Base-by-base conservation (phyloP, 2,888 invertebrate species). In the Sinohyriopsis cumingii region DNA sequence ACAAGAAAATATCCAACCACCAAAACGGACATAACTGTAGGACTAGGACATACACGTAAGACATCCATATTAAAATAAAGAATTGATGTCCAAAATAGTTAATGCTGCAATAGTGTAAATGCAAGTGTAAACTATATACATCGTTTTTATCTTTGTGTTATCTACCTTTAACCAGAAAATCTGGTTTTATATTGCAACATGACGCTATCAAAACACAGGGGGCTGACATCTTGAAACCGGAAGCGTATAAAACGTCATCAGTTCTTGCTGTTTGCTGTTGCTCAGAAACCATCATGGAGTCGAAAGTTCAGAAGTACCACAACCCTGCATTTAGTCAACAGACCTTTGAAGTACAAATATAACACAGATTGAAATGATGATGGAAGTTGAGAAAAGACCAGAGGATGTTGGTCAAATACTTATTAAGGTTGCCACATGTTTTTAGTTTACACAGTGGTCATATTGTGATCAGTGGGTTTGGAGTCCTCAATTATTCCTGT, bases 381-480 rank as follows among this genome's bases (percentile, higher is more conserved):
- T 83, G 54, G 87, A 86, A 63, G 67, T 84, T 55, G 84, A 85
- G 68, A 75, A 80, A 7, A 79, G 83, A 24, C 82, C 87, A 18
- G 86, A 87, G 67, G 87, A 88, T 75, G 86, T 88, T 62, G 88
- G 88, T 62, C 85, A 88, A 73, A 87, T 88, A 56, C 79, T 88
- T 59, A 83, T 88, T n/a, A 87, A 87, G 83, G 88, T 86, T 45
- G 45, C 15, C 45, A 45, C 15, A 45, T 45, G 3, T 45, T 45
- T 45, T 15, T 15, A 45, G 15, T 45, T 4, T 45, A 12, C 3
- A 3, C 45, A 15, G 45, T 45, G 45, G 45, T 45, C 12, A 12
- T 45, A 12, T 45, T 45, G 12, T 45, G 45, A 45, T 12, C 2
- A 15, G 15, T 45, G 45, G 45, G 45, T 45, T 45, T 45, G 45